Evolutionary conservation across 2,797 vertebrate species (phyloP).

Genomic region (Rhodeus uyekii): DNA sequence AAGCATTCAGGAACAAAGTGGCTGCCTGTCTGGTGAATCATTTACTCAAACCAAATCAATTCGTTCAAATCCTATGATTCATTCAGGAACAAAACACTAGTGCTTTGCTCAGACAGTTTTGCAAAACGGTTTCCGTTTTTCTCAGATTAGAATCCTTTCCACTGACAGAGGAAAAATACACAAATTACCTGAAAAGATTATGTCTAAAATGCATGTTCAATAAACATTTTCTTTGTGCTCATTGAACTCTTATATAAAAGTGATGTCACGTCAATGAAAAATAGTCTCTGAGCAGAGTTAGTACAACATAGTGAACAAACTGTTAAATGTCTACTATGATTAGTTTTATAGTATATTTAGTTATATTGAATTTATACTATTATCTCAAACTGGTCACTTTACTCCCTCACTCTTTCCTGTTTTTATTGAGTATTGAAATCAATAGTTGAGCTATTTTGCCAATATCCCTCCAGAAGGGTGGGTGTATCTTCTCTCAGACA

Average conservation of each 20-base stretch:
- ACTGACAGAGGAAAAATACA: not conserved
- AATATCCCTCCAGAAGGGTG: constrained; percentile 64
- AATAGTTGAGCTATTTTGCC: constrained; percentile 74
- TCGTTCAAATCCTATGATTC: not conserved
- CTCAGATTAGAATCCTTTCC: not conserved
- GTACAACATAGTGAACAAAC: not conserved
- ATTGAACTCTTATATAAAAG: not conserved
- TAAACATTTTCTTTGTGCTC: not conserved
- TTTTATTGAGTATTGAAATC: constrained; percentile 71
- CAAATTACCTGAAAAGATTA: not conserved
- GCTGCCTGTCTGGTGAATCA: not conserved
- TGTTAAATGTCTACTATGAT: not conserved
- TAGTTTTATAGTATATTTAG: not conserved
- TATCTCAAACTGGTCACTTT: constrained; percentile 44
- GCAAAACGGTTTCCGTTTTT: not conserved
- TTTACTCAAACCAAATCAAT: not conserved
- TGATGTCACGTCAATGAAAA: not conserved
- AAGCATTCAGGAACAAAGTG: not conserved
- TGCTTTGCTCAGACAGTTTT: not conserved
- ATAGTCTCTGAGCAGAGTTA: not conserved
- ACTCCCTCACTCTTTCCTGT: constrained; percentile 22
- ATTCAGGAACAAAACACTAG: not conserved
- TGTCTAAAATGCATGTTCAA: not conserved
- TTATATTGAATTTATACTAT: no score
- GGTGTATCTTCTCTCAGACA: constrained; percentile 6